Percentiles rank a stretch among this genome's conserved stretches.
These are phyloP conservation scores for Merluccius polli DNA, from an alignment of 2,797 vertebrate species.

Conservation along the genomic window DNA sequence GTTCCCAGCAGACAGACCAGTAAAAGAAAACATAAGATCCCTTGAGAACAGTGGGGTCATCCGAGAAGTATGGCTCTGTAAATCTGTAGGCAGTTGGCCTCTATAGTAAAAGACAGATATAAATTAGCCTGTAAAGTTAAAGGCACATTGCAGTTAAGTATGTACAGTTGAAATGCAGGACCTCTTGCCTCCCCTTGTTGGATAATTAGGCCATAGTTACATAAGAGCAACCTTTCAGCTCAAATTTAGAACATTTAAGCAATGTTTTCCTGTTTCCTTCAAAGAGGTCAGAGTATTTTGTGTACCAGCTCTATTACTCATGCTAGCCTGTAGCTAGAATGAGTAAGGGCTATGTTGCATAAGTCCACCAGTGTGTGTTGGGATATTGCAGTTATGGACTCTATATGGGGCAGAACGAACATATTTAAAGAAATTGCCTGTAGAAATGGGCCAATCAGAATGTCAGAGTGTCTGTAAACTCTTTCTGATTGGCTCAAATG, in stretches of 20 bases:
- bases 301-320: conserved; percentile 24
- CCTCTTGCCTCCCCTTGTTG: background rate
- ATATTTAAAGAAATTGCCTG: background rate
- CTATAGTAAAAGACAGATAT: background rate
- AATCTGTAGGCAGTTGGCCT: background rate
- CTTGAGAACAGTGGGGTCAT: background rate
- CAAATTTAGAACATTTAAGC: conserved; percentile 2
- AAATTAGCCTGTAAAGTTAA: background rate
- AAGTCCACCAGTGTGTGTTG: conserved; percentile 23
- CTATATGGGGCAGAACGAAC: background rate
- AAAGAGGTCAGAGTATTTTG: background rate
- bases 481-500: conserved; percentile 45
- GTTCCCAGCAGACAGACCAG: background rate
- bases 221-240: background rate
- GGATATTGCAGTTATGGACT: conserved; percentile 27
- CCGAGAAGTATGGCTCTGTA: background rate
- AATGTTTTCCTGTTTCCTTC: background rate
- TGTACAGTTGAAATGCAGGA: background rate
- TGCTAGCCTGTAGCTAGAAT: conserved; percentile 37
- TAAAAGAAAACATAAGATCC: background rate
- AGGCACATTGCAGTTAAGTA: too few species aligned
- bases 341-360: conserved; percentile 29
- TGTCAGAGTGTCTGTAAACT: conserved; percentile 16
- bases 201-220: background rate
- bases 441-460: conserved; percentile 44